These are phyloP conservation scores for Tympanuchus pallidicinctus DNA, from an alignment of 2,113 vertebrate species.

Conservation along the genomic window DNA sequence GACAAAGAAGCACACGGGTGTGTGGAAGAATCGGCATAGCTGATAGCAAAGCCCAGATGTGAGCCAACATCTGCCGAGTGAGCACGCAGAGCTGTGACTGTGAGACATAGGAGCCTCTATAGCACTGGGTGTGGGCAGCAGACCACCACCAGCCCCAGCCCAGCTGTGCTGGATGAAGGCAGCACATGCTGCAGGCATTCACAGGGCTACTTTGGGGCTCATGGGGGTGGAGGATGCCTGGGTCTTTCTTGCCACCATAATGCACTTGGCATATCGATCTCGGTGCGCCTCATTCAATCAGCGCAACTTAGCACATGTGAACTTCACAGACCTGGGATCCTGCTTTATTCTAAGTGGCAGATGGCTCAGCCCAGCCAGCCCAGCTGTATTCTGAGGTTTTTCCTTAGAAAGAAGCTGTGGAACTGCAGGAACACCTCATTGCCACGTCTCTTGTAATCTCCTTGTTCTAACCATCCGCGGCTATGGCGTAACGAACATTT, in stretches of 20 bases:
- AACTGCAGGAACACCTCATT: not conserved
- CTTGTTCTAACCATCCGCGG: not conserved
- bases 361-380: not conserved
- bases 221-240: accelerated
- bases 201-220: not conserved
- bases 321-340: conserved; percentile 11
- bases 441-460: not conserved
- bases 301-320: not conserved
- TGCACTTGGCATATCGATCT: not conserved
- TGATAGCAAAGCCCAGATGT: not conserved
- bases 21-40: not conserved
- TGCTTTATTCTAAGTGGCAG: conserved; percentile 13
- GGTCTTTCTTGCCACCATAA: not conserved
- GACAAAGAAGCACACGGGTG: conserved; percentile 43
- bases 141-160: accelerated
- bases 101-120: not conserved
- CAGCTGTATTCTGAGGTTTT: not conserved
- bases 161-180: not conserved
- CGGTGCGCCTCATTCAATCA: not conserved
- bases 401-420: not conserved
- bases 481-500: not conserved
- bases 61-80: not conserved
- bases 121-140: not conserved
- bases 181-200: not conserved
- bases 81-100: not conserved